phyloP scores from a whole-genome alignment of 1,140 invertebrate genomes.

The Rhopalosiphum maidis region DNA sequence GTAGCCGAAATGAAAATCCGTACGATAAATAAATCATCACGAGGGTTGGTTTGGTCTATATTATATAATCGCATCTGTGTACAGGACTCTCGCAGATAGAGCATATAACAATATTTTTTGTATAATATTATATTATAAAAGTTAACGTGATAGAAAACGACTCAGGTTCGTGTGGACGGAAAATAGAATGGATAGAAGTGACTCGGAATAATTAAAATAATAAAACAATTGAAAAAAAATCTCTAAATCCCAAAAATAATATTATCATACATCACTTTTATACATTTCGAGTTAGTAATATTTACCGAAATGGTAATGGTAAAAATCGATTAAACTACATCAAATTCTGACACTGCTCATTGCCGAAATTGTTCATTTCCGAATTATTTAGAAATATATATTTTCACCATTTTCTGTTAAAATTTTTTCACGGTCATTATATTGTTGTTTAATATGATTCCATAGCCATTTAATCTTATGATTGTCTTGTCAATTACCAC shows the following conservation, averaged over 20 bases:
- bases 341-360: neutral
- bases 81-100: neutral
- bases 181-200: neutral
- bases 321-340: neutral
- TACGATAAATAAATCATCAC: conserved; percentile 45
- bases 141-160: neutral
- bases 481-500: no score
- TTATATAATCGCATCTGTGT: neutral
- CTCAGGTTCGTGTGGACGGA: neutral
- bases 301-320: neutral
- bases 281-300: neutral
- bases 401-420: no score
- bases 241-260: neutral
- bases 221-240: no score
- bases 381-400: no score
- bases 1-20: conserved; percentile 2
- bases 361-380: no score
- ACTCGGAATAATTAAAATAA: no score
- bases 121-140: neutral
- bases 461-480: no score
- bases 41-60: neutral
- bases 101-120: no score
- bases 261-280: neutral
- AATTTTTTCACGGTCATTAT: no score
- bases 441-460: no score